Conservation (phyloP, 2,888 invertebrate genomes). For the Drosophila buzzatii region DNA sequence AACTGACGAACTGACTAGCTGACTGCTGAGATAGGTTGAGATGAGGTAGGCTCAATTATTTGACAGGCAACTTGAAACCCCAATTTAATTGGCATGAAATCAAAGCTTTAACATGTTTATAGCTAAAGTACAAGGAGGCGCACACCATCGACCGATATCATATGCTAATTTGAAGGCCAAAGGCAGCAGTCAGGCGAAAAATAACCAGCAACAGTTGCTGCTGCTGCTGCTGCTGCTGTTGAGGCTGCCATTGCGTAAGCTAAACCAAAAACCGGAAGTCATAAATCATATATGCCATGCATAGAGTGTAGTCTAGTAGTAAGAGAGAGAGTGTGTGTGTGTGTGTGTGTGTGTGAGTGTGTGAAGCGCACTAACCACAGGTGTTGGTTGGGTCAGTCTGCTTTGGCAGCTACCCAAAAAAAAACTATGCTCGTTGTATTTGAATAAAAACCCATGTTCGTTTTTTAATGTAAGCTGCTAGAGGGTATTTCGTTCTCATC, state of each 20-base stretch:
- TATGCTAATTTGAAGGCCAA: constrained; percentile 34
- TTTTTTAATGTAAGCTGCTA: neutral
- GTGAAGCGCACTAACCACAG: constrained; percentile 66
- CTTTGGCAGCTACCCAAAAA: constrained; percentile 35
- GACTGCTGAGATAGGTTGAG: neutral
- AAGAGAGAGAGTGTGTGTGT: constrained; percentile 4
- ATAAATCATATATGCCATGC: constrained; percentile 76
- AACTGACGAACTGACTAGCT: constrained; percentile 18
- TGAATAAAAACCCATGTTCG: constrained; percentile 33
- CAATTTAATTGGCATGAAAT: constrained; percentile 57
- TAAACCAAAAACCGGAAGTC: constrained; percentile 73
- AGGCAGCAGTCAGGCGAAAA: constrained; percentile 15
- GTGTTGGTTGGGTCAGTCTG: constrained; percentile 65
- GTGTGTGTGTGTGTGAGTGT: constrained; percentile 19
- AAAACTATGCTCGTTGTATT: constrained; percentile 39
- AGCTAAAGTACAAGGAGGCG: constrained; percentile 2
- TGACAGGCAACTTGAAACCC: constrained; percentile 45
- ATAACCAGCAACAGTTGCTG: constrained; percentile 46
- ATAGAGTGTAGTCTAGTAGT: constrained; percentile 22
- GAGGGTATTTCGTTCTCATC: neutral
- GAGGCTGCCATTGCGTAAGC: constrained; percentile 21
- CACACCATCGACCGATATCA: constrained; percentile 10
- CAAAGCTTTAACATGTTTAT: constrained; percentile 24
- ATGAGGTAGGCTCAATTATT: constrained; percentile 40
- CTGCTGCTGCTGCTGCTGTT: constrained; percentile 5